Percentiles rank a stretch among this genome's conserved stretches.
These are phyloP conservation scores for Dendrolimus punctatus DNA, from an alignment of 1,140 invertebrate species.

Conservation along the genomic window DNA sequence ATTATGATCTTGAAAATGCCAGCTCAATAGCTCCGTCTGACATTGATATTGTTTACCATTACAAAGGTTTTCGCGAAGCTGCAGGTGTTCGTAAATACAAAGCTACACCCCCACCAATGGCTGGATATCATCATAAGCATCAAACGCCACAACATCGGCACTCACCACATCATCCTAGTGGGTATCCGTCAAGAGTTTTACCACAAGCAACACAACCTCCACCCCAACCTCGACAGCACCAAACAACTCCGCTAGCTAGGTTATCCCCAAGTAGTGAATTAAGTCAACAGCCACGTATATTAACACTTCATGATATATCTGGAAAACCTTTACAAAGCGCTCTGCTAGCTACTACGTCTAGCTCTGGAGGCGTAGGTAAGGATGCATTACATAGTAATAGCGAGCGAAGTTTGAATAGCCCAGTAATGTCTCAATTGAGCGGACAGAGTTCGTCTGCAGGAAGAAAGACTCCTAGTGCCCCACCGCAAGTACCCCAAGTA, in stretches of 20 bases:
- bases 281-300: constrained; percentile 91
- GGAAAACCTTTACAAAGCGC: constrained; percentile 93
- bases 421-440: constrained; percentile 91
- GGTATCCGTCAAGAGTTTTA: constrained; percentile 79
- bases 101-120: constrained; percentile 82
- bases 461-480: constrained; percentile 75
- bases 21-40: constrained; percentile 97
- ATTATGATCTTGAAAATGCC: constrained; percentile 97
- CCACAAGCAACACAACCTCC: constrained; percentile 77
- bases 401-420: constrained; percentile 90
- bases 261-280: constrained; percentile 93
- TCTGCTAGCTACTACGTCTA: constrained; percentile 88
- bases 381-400: constrained; percentile 89
- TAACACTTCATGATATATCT: constrained; percentile 94
- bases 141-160: constrained; percentile 80
- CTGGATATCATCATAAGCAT: constrained; percentile 85
- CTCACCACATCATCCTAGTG: constrained; percentile 77
- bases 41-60: constrained; percentile 97
- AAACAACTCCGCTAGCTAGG: constrained; percentile 91
- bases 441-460: constrained; percentile 86
- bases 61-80: constrained; percentile 91
- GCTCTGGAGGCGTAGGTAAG: constrained; percentile 87
- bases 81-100: constrained; percentile 89
- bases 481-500: constrained; percentile 74
- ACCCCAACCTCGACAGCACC: constrained; percentile 79